Evolutionary conservation across 2,888 invertebrate species (phyloP), one percentile per base, ranked within the genome.

Genomic region (Acleris literana): DNA sequence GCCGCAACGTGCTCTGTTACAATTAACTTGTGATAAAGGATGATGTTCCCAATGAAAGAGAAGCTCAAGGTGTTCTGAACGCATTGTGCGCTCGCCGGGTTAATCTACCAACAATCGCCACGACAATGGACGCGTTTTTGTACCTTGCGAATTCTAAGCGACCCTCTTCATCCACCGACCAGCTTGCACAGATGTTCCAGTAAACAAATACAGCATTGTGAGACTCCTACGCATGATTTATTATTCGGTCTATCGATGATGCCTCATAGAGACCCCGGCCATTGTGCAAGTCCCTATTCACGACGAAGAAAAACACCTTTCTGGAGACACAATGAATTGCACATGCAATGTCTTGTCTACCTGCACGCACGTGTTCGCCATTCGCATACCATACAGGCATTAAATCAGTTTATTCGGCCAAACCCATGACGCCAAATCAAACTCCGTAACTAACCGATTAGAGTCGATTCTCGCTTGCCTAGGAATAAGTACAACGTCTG

Each of bases 311-410:
- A 83, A 86, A 88, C 86, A 86, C 84, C 82, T 87, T 85, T 85
- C 84, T 82, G 72, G 72, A 71, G 73, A 80, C 76, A 91, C 91
- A 91, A 90, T 88, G 78, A 76, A 77, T 82, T 90, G 88, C 91
- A 92, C 92, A 90, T 90, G 90, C 85, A 78, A 73, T 72, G 62
- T 56, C 62, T 58, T 67, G 70, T 83, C 83, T 92, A 92, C 92
- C 92, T 92, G 91, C 86, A 85, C 89, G 90, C 92, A 92, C 92
- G 92, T 92, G 92, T 91, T 88, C 86, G 75, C 80, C 77, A 83
- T 88, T 88, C 87, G 84, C 86, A 85, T 87, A 86, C 83, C 73
- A 70, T 71, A 70, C 80, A 74, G 76, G 81, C 79, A 83, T 82
- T 82, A 81, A 81, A 80, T 72, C 80, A 80, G 74, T 74, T 73